Evolutionary conservation across 2,888 invertebrate genomes (phyloP).

Genomic region (Hartigia nigra): DNA sequence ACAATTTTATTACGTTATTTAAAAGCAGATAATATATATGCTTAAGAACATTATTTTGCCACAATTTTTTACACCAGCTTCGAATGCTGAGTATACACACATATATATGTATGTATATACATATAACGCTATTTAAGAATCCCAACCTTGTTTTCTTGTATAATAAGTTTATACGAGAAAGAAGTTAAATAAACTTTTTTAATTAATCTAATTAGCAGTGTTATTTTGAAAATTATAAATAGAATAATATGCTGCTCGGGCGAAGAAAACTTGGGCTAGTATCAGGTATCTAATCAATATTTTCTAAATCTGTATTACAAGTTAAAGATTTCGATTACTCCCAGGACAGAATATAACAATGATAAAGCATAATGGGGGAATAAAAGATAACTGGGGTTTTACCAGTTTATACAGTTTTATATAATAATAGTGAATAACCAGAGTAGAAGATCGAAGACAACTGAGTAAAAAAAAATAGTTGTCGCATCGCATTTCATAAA

Average conservation of each 20-base stretch:
- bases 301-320: background rate
- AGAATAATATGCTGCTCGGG: background rate
- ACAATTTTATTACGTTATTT: constrained; percentile 5
- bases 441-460: background rate
- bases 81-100: background rate
- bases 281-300: background rate
- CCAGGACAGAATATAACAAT: background rate
- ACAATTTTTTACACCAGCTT: background rate
- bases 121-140: background rate
- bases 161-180: background rate
- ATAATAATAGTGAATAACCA: background rate
- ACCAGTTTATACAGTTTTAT: background rate
- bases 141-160: background rate
- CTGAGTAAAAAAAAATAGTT: background rate
- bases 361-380: background rate
- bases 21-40: background rate
- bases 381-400: background rate
- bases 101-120: too few species aligned
- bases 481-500: background rate
- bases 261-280: background rate
- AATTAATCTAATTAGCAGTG: background rate
- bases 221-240: background rate
- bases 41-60: background rate
- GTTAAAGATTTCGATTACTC: background rate
- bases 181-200: background rate